phyloP scores from a whole-genome alignment of 2,797 vertebrate species.

The Falco peregrinus region DNA sequence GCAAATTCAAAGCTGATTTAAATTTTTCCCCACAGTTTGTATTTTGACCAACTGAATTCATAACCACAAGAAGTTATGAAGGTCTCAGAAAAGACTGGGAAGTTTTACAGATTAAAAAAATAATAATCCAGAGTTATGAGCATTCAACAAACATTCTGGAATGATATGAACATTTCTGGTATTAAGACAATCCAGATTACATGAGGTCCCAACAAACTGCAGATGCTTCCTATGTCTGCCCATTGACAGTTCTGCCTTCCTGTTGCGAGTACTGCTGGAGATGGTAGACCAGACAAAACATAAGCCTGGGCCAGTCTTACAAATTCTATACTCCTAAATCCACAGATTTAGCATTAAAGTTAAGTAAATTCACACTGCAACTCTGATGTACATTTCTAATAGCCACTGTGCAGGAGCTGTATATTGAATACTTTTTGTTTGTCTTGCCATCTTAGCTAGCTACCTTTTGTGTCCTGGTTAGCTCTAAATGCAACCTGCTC shows the following conservation, averaged over 20 bases:
- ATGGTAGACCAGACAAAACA: not conserved
- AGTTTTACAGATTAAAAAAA: not conserved
- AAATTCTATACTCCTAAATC: not conserved
- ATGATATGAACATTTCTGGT: not conserved
- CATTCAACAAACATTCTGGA: not conserved
- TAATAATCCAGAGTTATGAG: not conserved
- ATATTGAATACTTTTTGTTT: not conserved
- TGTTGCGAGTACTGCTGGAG: not conserved
- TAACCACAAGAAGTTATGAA: not conserved
- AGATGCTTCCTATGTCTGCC: not conserved
- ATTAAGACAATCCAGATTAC: not conserved
- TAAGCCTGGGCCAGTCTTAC: not conserved
- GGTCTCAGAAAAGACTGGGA: not conserved
- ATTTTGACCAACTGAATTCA: not conserved
- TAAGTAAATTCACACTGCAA: not conserved
- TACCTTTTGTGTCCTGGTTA: not conserved
- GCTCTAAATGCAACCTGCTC: not conserved
- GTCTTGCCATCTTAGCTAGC: not conserved
- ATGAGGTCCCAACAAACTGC: not conserved
- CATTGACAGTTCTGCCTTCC: not conserved
- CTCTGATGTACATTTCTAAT: not conserved
- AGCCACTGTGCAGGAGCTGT: not conserved
- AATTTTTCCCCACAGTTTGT: not conserved
- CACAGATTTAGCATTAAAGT: not conserved
- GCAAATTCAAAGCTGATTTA: not conserved